Evolutionary conservation across 1,140 invertebrate species (phyloP), one percentile per base, ranked within the genome.

Genomic region (Trissolcus basalis): DNA sequence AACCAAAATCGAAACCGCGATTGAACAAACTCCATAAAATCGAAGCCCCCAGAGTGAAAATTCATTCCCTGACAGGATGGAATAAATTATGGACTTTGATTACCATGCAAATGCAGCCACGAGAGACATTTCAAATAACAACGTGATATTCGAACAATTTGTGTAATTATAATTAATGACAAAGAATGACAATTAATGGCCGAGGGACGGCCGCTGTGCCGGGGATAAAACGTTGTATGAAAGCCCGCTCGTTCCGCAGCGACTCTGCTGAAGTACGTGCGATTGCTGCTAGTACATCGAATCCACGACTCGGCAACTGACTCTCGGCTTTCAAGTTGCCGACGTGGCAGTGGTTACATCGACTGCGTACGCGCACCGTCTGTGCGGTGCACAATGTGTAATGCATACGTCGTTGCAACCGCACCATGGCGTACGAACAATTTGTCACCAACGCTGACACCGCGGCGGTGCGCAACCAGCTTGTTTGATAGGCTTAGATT

Each of bases 391-490:
- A 74, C 70, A 78, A 77, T 73, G 76, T 78, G 76, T 78, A 78
- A 78, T 74, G 76, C 70, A 78, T 74, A 73, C 76, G 76, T 78
- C 76, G 76, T 78, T 78, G 60, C 65, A 64, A 78, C 76, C 76
- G 67, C 76, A 78, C 71, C 61, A 78, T 71, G 76, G 65, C 76
- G 65, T 71, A 65, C 61, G 70, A 78, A 64, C 76, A 74, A 78
- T 78, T 78, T 78, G 76, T 78, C 70, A 78, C 70, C 70, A 61
- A 70, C 70, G 77, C 71, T 78, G 77, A 79, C 77, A 68, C 77
- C 54, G 77, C 53, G 77, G 35, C 53, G 59, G 41, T 65, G 71
- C 71, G 53, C 67, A 74, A 53, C 77, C 71, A 75, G 71, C 71
- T 68, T 60, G 71, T 75, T 79, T 75, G 68, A 79, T 69, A 58